These are phyloP conservation scores for Leucoraja erinaceus DNA, from an alignment of 2,113 vertebrate species.

Conservation along the genomic window DNA sequence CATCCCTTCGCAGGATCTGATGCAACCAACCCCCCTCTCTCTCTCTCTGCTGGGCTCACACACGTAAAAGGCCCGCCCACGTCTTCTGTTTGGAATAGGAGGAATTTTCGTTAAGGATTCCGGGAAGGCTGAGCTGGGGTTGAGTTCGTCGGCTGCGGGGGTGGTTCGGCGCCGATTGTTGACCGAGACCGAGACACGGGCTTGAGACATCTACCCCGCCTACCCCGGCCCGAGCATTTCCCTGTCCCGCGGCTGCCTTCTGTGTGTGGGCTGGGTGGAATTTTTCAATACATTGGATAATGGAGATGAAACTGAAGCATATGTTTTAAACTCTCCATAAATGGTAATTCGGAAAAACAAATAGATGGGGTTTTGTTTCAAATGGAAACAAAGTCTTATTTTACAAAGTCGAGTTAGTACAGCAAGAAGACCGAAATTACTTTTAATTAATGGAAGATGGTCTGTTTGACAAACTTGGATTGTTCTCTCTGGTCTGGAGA, in stretches of 20 bases:
- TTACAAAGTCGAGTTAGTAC: background rate
- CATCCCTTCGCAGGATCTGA: background rate
- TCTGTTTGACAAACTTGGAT: too few species aligned
- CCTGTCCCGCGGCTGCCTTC: background rate
- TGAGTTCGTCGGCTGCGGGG: too few species aligned
- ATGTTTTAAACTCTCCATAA: background rate
- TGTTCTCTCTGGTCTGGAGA: too few species aligned
- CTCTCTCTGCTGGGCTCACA: background rate
- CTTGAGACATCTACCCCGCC: too few species aligned
- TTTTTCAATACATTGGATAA: background rate
- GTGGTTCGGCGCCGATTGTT: too few species aligned
- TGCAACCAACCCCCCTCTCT: too few species aligned
- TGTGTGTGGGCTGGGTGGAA: background rate
- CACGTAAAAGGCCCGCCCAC: background rate
- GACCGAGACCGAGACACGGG: too few species aligned
- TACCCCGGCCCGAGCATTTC: too few species aligned
- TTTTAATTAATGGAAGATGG: background rate
- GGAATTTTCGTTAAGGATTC: background rate
- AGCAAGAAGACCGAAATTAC: background rate
- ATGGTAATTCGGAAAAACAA: background rate
- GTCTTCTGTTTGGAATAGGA: background rate
- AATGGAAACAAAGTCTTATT: background rate
- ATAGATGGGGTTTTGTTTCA: background rate
- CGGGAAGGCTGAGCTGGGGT: background rate
- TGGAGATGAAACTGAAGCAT: background rate